Evolutionary conservation across 92 coral and sea anemone species (phyloP).

Genomic region (Palythoa caribaeorum): DNA sequence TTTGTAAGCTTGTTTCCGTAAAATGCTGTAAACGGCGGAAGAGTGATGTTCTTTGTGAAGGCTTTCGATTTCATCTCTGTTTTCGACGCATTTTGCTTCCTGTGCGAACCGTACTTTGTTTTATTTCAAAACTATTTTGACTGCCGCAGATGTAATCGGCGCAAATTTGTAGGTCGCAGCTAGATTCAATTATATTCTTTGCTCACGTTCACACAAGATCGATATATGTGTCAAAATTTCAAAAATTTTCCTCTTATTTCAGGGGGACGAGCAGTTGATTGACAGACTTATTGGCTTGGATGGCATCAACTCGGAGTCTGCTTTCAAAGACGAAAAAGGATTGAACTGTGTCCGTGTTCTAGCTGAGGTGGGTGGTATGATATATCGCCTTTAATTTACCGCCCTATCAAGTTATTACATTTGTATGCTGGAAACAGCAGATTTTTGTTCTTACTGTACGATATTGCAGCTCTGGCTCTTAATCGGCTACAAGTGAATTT

Average conservation of each 20-base stretch:
- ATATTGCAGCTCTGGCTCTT: background rate
- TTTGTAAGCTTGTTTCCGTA: background rate
- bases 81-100: slow-evolving; percentile 11
- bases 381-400: background rate
- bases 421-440: background rate
- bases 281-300: slow-evolving; percentile 94
- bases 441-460: background rate
- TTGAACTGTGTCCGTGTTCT: slow-evolving; percentile 79
- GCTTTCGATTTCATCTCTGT: background rate
- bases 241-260: slow-evolving; percentile 40
- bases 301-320: slow-evolving; percentile 91
- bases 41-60: background rate
- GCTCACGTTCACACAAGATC: slow-evolving; percentile 5
- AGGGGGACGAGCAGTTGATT: slow-evolving; percentile 96
- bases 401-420: background rate
- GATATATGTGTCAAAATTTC: background rate
- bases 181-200: slow-evolving; percentile 5
- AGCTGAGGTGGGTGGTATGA: slow-evolving; percentile 82
- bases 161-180: background rate
- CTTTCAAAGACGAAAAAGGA: slow-evolving; percentile 82
- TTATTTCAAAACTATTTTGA: slow-evolving; percentile 8
- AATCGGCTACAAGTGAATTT: slow-evolving; percentile 24
- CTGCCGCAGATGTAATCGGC: background rate
- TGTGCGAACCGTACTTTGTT: slow-evolving; percentile 7
- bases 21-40: slow-evolving; percentile 4